Conservation (phyloP, 2,113 vertebrate genomes). For the Labeo rohita region DNA sequence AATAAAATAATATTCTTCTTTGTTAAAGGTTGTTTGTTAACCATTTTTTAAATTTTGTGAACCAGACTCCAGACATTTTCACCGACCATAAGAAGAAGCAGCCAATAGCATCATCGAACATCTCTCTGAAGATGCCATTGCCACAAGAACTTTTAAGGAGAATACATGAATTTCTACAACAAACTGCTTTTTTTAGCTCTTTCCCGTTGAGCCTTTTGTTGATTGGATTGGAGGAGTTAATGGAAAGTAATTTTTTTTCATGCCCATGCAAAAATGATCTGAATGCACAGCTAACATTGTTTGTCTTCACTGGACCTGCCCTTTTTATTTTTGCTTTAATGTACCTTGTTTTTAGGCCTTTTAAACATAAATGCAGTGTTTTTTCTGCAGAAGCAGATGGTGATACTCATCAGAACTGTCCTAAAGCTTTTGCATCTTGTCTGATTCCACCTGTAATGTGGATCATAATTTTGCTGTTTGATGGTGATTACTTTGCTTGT, state of each 20-base stretch:
- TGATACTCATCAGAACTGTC: not conserved
- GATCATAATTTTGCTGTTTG: not conserved
- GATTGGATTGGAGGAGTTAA: not conserved
- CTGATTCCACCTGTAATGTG: no score
- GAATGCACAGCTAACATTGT: not conserved
- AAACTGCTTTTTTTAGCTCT: no score
- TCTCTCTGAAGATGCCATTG: not conserved
- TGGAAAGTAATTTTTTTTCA: not conserved
- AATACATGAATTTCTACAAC: no score
- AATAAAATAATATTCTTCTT: no score
- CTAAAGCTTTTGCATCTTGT: not conserved
- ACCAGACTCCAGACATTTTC: no score
- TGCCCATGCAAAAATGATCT: not conserved
- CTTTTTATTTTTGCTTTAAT: not conserved
- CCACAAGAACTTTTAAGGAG: not conserved
- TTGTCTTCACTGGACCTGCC: not conserved
- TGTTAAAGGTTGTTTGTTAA: no score
- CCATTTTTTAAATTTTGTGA: no score
- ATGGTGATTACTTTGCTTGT: not conserved
- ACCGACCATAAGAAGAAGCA: no score
- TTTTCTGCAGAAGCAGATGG: not conserved
- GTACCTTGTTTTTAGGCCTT: not conserved
- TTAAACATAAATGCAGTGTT: not conserved
- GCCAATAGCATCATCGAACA: not conserved
- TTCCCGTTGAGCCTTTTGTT: not conserved